Conservation (phyloP, 2,113 vertebrate genomes). For the Heterotis niloticus region DNA sequence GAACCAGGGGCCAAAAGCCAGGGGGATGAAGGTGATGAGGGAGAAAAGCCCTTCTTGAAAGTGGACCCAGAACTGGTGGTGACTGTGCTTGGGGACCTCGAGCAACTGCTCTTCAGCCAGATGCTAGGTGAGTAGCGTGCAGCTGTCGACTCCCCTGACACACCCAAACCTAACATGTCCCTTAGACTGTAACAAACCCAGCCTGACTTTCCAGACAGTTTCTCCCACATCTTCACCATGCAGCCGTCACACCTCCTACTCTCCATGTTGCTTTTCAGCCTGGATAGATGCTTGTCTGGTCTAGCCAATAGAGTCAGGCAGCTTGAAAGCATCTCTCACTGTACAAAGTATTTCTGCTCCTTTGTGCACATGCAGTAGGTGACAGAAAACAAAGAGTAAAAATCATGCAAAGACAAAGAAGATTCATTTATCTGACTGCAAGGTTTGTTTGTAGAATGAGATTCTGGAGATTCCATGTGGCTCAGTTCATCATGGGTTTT, state of each 20-base stretch:
- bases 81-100: constrained; percentile 93
- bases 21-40: constrained; percentile 67
- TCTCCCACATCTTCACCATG: background rate
- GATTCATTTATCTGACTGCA: too few species aligned
- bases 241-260: background rate
- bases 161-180: background rate
- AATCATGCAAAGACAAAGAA: too few species aligned
- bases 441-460: too few species aligned
- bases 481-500: too few species aligned
- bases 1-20: constrained; percentile 61
- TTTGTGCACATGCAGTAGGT: too few species aligned
- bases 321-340: too few species aligned
- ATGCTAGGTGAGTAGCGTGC: constrained; percentile 84
- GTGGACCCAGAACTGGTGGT: constrained; percentile 98
- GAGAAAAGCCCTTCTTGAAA: constrained; percentile 87
- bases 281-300: too few species aligned
- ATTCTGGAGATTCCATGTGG: too few species aligned
- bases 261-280: background rate
- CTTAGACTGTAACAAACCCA: background rate
- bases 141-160: background rate
- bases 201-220: background rate
- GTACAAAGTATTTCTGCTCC: too few species aligned
- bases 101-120: constrained; percentile 98
- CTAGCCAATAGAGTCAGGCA: too few species aligned
- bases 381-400: too few species aligned